These are phyloP conservation scores for Drosophila setosimentum DNA, from an alignment of 2,888 invertebrate genomes.

Conservation along the genomic window DNA sequence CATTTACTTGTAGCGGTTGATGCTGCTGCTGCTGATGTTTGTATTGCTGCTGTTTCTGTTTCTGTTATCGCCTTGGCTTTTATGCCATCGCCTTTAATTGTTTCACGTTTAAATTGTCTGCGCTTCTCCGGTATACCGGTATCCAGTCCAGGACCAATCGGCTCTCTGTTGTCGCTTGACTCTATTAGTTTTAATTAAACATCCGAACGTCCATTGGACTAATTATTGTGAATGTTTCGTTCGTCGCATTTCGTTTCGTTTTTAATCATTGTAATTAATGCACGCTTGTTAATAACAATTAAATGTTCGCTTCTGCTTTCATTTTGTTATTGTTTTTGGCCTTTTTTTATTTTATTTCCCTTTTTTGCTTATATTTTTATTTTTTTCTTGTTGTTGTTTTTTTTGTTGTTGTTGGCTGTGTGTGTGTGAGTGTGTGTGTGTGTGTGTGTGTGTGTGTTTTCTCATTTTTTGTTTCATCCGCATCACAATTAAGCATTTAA, in stretches of 20 bases:
- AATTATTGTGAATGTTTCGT: slow-evolving; percentile 71
- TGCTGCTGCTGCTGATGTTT: slow-evolving; percentile 12
- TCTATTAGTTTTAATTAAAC: slow-evolving; percentile 80
- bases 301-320: slow-evolving; percentile 51
- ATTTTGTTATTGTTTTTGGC: slow-evolving; percentile 21
- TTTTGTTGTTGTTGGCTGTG: neutral
- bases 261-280: slow-evolving; percentile 76
- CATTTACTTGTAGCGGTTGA: slow-evolving; percentile 20
- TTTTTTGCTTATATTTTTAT: too few relatives aligned
- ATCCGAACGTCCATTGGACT: slow-evolving; percentile 68
- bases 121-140: slow-evolving; percentile 20
- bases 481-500: slow-evolving; percentile 70
- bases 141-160: slow-evolving; percentile 3
- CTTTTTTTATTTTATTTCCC: neutral
- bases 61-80: slow-evolving; percentile 41
- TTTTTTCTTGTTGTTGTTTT: neutral
- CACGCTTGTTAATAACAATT: slow-evolving; percentile 77
- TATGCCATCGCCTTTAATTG: slow-evolving; percentile 69
- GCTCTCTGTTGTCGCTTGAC: slow-evolving; percentile 30
- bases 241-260: slow-evolving; percentile 46
- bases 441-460: neutral
- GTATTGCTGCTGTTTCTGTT: slow-evolving; percentile 6
- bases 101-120: slow-evolving; percentile 67
- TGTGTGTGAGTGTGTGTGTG: neutral
- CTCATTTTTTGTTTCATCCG: slow-evolving; percentile 6